These are phyloP conservation scores for Nipponia nippon DNA, from an alignment of 2,113 vertebrate genomes.

Conservation along the genomic window DNA sequence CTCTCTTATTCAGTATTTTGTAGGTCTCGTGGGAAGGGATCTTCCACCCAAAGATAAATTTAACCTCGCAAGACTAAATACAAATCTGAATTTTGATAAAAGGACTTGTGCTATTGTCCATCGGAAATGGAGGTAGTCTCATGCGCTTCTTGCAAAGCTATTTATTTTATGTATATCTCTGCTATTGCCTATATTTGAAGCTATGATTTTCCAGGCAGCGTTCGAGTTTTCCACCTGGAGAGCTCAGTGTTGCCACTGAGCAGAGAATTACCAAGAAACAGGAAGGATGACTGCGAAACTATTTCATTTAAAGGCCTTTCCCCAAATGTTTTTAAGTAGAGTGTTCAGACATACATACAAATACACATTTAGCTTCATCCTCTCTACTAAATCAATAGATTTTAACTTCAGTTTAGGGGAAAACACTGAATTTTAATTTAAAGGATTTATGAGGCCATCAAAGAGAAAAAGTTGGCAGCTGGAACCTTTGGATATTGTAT, in stretches of 20 bases:
- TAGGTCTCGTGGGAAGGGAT: neutral
- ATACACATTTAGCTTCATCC: neutral
- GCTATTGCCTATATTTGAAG: neutral
- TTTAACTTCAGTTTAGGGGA: neutral
- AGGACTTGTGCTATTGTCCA: neutral
- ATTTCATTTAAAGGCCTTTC: neutral
- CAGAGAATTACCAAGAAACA: neutral
- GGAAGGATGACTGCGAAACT: neutral
- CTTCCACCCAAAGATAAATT: neutral
- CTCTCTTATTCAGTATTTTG: neutral
- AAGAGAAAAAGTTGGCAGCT: neutral
- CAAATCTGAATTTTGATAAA: neutral
- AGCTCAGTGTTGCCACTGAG: neutral
- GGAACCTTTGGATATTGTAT: neutral
- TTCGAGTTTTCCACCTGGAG: neutral
- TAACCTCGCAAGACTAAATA: neutral
- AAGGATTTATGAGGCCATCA: neutral
- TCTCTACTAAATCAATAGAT: neutral
- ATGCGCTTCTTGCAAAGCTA: neutral
- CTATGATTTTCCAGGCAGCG: neutral
- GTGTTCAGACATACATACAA: neutral
- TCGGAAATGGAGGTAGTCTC: fast-evolving
- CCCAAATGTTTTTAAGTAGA: neutral
- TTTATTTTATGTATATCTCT: neutral
- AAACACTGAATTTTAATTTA: neutral